These are phyloP conservation scores for Chelonia mydas DNA, from an alignment of 2,797 vertebrate genomes.

Conservation along the genomic window DNA sequence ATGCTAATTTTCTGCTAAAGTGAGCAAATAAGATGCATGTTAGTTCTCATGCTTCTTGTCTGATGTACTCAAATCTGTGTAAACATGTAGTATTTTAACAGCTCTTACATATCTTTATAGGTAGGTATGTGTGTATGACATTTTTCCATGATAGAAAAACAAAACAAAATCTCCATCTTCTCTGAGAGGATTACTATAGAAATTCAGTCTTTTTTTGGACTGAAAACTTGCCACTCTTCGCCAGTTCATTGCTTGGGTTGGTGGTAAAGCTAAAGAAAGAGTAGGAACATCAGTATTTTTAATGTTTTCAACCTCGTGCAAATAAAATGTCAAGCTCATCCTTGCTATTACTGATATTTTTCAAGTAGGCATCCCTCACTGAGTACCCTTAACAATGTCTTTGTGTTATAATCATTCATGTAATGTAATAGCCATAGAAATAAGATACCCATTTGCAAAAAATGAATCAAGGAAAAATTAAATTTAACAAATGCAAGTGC, in stretches of 20 bases:
- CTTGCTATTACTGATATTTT: neutral
- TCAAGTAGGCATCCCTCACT: neutral
- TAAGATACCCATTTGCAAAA: neutral
- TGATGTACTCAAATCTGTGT: neutral
- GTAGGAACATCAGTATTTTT: neutral
- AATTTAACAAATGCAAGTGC: neutral
- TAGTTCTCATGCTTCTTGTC: neutral
- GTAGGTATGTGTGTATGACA: neutral
- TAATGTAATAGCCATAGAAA: neutral
- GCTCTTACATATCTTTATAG: neutral
- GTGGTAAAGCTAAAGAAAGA: neutral
- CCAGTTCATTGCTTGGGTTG: neutral
- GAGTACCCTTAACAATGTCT: rapidly evolving
- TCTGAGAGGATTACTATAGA: neutral
- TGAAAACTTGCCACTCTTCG: neutral
- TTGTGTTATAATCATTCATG: neutral
- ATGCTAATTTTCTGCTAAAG: neutral
- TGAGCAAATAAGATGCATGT: neutral
- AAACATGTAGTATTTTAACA: neutral
- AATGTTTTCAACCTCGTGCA: neutral
- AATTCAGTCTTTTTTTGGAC: neutral
- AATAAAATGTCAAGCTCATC: constrained; percentile 2
- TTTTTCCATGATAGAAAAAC: neutral
- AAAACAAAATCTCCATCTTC: neutral
- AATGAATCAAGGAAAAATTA: neutral